A percentile compares a stretch with the other conserved stretches of the same genome.
phyloP scores from a whole-genome alignment of 2,113 vertebrate species.

The Chitala chitala region DNA sequence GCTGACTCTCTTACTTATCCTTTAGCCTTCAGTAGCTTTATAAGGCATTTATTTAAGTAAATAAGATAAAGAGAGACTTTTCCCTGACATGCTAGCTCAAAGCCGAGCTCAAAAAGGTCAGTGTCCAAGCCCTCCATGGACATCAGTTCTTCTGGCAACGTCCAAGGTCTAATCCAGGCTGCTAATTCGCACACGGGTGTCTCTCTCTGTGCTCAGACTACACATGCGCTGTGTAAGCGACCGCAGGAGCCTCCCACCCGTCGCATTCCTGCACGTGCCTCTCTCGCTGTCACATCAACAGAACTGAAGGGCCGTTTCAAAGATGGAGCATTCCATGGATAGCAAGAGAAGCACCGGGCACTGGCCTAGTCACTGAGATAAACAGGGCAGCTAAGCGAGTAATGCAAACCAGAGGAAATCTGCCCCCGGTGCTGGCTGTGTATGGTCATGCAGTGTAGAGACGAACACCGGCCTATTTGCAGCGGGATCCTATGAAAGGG shows the following conservation, averaged over 20 bases:
- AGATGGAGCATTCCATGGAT: constrained; percentile 8
- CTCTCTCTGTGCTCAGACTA: not conserved
- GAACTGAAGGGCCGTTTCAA: not conserved
- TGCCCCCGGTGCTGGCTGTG: constrained; percentile 23
- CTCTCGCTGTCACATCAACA: not conserved
- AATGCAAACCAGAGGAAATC: constrained; percentile 27
- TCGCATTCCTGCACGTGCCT: not conserved
- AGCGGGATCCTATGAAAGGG: constrained; percentile 50
- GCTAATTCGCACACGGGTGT: not conserved
- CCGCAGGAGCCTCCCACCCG: not conserved
- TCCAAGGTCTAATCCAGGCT: not conserved
- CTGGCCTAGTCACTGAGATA: constrained; percentile 40
- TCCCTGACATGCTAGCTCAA: too few species aligned
- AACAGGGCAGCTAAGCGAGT: constrained; percentile 37
- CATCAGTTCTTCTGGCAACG: not conserved
- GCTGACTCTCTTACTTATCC: too few species aligned
- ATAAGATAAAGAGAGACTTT: too few species aligned
- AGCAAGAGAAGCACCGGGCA: constrained; percentile 8
- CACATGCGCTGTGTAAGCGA: not conserved
- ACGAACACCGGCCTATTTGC: constrained; percentile 51
- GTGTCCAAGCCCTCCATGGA: not conserved
- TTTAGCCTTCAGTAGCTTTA: too few species aligned
- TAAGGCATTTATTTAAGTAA: too few species aligned
- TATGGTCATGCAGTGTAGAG: constrained; percentile 35
- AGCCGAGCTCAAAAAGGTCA: not conserved